A percentile compares a stretch with the other conserved stretches of the same genome.
Evolutionary conservation across 2,888 invertebrate species (phyloP).

Genomic region (Chrysolina oricalcia): DNA sequence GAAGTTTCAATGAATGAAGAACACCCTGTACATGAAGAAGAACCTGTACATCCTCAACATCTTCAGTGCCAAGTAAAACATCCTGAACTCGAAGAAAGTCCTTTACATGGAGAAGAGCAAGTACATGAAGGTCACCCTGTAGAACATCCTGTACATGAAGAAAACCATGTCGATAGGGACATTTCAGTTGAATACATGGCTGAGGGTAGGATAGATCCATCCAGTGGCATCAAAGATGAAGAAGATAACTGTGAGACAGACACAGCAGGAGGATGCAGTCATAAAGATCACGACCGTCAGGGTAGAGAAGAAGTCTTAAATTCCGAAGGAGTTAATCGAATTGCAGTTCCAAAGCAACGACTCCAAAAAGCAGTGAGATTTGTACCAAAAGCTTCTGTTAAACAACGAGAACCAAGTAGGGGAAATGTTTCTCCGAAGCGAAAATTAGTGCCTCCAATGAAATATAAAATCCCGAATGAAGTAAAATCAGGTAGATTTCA

Average conservation of each 20-base stretch:
- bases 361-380: background rate
- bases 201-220: background rate
- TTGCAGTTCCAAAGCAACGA: background rate
- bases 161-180: background rate
- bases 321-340: background rate
- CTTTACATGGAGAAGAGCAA: too few species aligned
- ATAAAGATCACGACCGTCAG: background rate
- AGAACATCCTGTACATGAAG: background rate
- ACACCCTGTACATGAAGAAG: background rate
- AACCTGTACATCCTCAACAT: background rate
- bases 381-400: background rate
- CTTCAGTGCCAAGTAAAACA: too few species aligned
- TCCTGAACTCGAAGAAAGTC: too few species aligned
- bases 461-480: background rate
- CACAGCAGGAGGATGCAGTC: background rate
- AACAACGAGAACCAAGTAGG: background rate
- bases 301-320: background rate
- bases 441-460: background rate
- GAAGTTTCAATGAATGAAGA: background rate
- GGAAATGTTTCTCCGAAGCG: background rate
- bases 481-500: background rate
- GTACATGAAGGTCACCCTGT: too few species aligned
- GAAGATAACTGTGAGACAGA: background rate
- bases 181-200: background rate
- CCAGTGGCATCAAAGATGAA: background rate